phyloP scores from a whole-genome alignment of 2,797 vertebrate species.

The Sebastes wilsoni region DNA sequence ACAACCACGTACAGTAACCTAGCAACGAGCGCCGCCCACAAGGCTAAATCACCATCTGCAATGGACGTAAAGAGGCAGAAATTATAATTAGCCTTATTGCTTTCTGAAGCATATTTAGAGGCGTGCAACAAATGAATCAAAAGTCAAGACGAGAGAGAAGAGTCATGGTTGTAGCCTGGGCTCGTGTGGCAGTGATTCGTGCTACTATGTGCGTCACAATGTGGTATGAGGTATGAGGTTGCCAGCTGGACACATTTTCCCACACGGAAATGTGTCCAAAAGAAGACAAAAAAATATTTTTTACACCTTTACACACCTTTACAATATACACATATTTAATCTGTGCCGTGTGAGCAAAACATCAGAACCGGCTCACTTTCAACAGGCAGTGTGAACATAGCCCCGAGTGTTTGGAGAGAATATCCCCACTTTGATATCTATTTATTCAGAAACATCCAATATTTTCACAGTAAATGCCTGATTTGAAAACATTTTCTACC shows the following conservation, averaged over 20 bases:
- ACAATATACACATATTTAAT: not conserved
- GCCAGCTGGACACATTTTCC: not conserved
- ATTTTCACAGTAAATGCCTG: not conserved
- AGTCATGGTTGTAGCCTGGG: not conserved
- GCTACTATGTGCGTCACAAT: constrained; percentile 16
- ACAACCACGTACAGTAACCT: constrained; percentile 46
- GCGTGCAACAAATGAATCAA: constrained; percentile 11
- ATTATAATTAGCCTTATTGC: constrained; percentile 2
- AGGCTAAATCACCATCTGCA: constrained; percentile 15
- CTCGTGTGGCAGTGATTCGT: constrained; percentile 30
- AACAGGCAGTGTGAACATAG: not conserved
- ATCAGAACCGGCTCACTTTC: not conserved
- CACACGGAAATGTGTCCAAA: not conserved
- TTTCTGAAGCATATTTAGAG: constrained; percentile 3
- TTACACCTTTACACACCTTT: not conserved
- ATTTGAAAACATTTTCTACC: constrained; percentile 10
- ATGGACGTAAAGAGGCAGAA: not conserved
- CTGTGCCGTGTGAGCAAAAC: not conserved
- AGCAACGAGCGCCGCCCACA: constrained; percentile 53
- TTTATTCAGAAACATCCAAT: not conserved
- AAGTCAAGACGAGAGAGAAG: not conserved
- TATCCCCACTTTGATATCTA: not conserved
- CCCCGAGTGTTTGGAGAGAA: not conserved
- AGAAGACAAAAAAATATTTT: not conserved
- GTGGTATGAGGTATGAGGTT: not conserved